Evolutionary conservation across 2,888 invertebrate genomes (phyloP).

Genomic region (Nymphalis polychloros): DNA sequence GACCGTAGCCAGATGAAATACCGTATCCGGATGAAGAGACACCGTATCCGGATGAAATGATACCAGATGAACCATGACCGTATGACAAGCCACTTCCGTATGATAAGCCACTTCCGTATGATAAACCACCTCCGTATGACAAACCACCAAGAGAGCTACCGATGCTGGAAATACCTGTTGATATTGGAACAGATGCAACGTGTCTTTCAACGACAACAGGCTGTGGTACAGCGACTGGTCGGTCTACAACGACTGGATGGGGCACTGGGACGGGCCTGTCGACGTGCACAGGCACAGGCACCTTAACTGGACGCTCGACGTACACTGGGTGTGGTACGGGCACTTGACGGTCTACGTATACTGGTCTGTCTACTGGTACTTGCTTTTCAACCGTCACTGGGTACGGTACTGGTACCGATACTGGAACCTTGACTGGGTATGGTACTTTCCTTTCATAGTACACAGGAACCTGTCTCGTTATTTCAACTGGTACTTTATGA

Average conservation of each 20-base stretch:
- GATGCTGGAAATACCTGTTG: constrained; percentile 17
- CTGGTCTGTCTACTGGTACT: constrained; percentile 82
- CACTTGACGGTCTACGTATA: constrained; percentile 81
- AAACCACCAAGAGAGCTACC: constrained; percentile 8
- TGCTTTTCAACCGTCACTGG: constrained; percentile 82
- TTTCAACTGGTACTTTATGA: constrained; percentile 77
- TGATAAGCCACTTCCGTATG: not conserved
- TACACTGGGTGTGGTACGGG: constrained; percentile 79
- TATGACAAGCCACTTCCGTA: no score
- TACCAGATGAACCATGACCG: constrained; percentile 8
- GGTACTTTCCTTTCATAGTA: constrained; percentile 76
- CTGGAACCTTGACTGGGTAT: constrained; percentile 78
- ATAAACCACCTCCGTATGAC: constrained; percentile 19
- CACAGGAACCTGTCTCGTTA: constrained; percentile 74
- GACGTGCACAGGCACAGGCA: constrained; percentile 82
- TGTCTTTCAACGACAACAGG: constrained; percentile 60
- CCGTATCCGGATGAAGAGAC: constrained; percentile 7
- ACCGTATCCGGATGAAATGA: constrained; percentile 12
- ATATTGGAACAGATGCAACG: constrained; percentile 43
- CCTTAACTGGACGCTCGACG: constrained; percentile 80
- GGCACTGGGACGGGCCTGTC: constrained; percentile 73
- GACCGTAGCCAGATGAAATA: constrained; percentile 23
- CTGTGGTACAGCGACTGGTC: constrained; percentile 65
- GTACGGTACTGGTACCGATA: constrained; percentile 80
- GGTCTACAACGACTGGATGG: constrained; percentile 52